Conservation (phyloP, 1,140 invertebrate species). For the Drosophila parvula region DNA sequence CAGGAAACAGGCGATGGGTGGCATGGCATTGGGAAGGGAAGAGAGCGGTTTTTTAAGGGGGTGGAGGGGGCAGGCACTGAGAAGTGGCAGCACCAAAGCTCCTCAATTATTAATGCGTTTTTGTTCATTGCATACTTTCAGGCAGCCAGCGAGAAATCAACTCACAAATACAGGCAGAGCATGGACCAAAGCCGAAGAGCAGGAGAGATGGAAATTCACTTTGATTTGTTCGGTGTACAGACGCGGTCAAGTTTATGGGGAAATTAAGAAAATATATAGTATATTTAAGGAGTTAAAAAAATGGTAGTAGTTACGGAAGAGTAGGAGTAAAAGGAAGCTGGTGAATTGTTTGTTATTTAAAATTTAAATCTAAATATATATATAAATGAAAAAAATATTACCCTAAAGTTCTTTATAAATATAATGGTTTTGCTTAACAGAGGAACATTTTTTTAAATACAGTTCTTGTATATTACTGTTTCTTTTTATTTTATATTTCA, state of each 20-base stretch:
- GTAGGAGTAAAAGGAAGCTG: too few species aligned
- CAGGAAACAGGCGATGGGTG: slow-evolving; percentile 1
- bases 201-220: slow-evolving; percentile 18
- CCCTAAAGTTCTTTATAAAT: too few species aligned
- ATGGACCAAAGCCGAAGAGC: slow-evolving; percentile 16
- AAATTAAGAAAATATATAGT: neutral
- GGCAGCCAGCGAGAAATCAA: slow-evolving; percentile 70
- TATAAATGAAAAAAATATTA: too few species aligned
- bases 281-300: neutral
- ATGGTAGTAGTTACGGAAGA: neutral
- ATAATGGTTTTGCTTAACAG: too few species aligned
- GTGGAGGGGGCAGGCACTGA: neutral
- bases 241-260: neutral
- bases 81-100: slow-evolving; percentile 60
- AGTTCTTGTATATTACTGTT: too few species aligned
- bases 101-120: slow-evolving; percentile 78
- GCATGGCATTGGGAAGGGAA: slow-evolving; percentile 1
- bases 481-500: too few species aligned
- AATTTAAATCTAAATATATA: too few species aligned
- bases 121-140: slow-evolving; percentile 78
- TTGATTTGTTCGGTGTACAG: slow-evolving; percentile 41
- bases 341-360: too few species aligned
- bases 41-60: neutral
- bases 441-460: too few species aligned
- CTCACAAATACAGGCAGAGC: slow-evolving; percentile 45